Base-by-base conservation (phyloP, 2,113 vertebrate genomes). In the Capricornis sumatraensis region DNA sequence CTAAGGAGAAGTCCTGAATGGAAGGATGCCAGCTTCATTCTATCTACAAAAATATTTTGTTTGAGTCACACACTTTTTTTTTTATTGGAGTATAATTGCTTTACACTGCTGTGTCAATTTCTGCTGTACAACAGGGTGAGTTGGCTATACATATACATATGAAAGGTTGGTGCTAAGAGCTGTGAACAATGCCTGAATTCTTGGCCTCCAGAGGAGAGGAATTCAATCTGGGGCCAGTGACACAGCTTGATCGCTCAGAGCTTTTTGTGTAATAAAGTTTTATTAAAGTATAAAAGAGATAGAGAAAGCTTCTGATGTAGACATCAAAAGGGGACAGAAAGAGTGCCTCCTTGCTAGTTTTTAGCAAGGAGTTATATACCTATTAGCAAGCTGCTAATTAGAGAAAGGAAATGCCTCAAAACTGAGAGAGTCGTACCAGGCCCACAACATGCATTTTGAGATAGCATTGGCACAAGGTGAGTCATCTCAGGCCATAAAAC, bases 151-250 rank as follows among this genome's bases (percentile, higher is more conserved):
- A 2, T 2, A 71, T 23, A 11, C n/a, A 40, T 71, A 40, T 71
- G 67, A 71, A 71, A 71, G 0, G 67, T 71, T 71, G 67, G n/a
- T 71, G n/a, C 67, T 71, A 6, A 23, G 67, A 40, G 67, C 5
- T 71, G 1, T 71, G n/a, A 71, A 12, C n/a, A 71, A 23, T 71
- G n/a, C 67, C 67, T 71, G n/a, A n/a, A 23, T 23, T 71, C 67
- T 71, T 40, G n/a, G 67, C 67, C 67, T 71, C 19, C 0, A 0
- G 67, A 71, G n/a, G n/a, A 71, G 67, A 71, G n/a, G 67, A 11
- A 71, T 71, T 71, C n/a, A 0, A 71, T 71, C 17, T 5, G 0
- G 19, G n/a, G 67, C 67, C 4, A 71, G 10, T 36, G 67, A 71
- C 9, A 71, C 21, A n/a, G 64, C 64, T 71, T 71, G n/a, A 21